phyloP scores from a whole-genome alignment of 2,797 vertebrate species.

The Anas bahamensis region DNA sequence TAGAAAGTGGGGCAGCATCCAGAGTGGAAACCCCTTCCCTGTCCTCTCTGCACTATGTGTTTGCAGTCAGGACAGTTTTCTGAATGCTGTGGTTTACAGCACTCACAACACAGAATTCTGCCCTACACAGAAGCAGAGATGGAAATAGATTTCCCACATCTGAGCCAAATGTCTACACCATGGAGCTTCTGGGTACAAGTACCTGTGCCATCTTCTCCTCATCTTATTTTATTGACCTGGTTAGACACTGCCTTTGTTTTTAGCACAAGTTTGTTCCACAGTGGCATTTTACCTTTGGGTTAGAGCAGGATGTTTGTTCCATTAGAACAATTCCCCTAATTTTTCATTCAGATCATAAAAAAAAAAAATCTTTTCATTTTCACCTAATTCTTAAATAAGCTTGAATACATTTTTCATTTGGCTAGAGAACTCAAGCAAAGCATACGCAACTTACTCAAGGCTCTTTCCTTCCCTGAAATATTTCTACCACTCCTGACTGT shows the following conservation, averaged over 20 bases:
- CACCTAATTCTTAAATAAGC: not conserved
- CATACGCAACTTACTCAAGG: not conserved
- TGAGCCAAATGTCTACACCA: not conserved
- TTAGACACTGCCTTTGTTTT: not conserved
- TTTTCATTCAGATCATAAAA: not conserved
- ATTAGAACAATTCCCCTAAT: not conserved
- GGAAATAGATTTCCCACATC: not conserved
- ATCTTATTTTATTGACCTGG: not conserved
- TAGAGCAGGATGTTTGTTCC: not conserved
- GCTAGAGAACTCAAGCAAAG: not conserved
- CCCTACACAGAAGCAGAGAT: not conserved
- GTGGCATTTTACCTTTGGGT: not conserved
- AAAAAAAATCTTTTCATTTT: not conserved
- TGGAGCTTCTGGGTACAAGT: not conserved
- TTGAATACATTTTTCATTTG: not conserved
- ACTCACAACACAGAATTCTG: no score
- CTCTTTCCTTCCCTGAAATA: not conserved
- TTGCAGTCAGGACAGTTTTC: not conserved
- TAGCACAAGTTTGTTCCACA: not conserved
- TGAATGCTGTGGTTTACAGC: not conserved
- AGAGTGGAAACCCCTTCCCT: not conserved
- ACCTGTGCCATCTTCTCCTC: not conserved
- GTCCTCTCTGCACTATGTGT: not conserved
- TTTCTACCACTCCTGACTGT: not conserved
- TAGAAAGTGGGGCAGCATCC: not conserved